Percentiles rank a stretch among this genome's conserved stretches.
phyloP scores from a whole-genome alignment of 2,797 vertebrate genomes.

The Hafferia zeledoni region DNA sequence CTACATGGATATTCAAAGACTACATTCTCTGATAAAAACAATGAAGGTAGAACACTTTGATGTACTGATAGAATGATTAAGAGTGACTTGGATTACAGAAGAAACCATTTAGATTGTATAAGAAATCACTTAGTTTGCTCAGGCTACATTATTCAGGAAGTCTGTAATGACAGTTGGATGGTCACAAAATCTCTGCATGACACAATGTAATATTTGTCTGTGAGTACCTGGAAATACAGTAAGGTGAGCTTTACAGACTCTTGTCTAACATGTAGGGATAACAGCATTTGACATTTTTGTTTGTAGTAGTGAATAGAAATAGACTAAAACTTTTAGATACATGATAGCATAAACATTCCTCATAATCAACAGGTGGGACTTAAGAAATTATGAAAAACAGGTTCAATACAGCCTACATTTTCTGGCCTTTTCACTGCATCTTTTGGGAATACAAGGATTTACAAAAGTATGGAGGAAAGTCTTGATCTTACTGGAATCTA shows the following conservation, averaged over 20 bases:
- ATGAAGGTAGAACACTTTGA: background rate
- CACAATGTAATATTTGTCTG: background rate
- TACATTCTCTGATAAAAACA: background rate
- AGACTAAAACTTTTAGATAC: background rate
- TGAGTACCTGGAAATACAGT: background rate
- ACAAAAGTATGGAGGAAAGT: background rate
- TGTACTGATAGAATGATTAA: background rate
- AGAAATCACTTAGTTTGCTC: background rate
- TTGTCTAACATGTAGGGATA: background rate
- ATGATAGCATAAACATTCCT: background rate
- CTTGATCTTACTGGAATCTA: background rate
- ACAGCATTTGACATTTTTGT: background rate
- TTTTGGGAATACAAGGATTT: background rate
- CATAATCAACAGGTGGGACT: background rate
- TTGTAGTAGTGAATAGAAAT: background rate
- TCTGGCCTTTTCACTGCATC: fast-evolving
- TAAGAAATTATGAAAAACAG: background rate
- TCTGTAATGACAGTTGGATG: background rate
- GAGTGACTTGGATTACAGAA: background rate
- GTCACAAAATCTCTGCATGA: background rate
- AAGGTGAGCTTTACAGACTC: background rate
- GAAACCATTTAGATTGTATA: background rate
- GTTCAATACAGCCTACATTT: background rate
- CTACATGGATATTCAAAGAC: background rate
- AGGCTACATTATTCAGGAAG: background rate